A percentile compares a stretch with the other conserved stretches of the same genome.
Evolutionary conservation across 2,113 vertebrate genomes (phyloP).

Genomic region (Neoarius graeffei): DNA sequence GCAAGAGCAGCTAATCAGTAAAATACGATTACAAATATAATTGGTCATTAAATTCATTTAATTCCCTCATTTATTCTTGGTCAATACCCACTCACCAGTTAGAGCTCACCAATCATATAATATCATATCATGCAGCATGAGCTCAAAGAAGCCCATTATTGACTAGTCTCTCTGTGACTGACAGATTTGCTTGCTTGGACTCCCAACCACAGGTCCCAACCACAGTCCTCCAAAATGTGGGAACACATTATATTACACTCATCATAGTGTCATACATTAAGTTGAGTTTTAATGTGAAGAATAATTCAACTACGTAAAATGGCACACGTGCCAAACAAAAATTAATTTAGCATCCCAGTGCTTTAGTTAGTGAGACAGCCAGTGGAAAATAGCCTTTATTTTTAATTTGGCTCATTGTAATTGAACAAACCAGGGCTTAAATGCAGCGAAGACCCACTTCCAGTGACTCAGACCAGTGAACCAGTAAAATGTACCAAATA

Average conservation of each 20-base stretch:
- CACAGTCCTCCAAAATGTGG: not conserved
- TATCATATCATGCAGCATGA: not conserved
- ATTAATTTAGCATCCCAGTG: not conserved
- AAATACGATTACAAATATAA: not conserved
- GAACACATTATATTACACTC: not conserved
- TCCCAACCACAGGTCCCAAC: not conserved
- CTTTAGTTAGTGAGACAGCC: not conserved
- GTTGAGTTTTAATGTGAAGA: not conserved
- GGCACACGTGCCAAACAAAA: not conserved
- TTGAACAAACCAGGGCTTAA: not conserved
- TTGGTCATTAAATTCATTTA: not conserved
- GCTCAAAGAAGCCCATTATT: not conserved
- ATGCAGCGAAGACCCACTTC: not conserved
- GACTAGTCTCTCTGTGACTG: not conserved
- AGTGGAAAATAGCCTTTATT: not conserved
- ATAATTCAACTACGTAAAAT: not conserved
- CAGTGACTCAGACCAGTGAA: not conserved
- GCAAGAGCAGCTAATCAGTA: not conserved
- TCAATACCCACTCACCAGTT: not conserved
- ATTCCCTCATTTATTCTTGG: not conserved
- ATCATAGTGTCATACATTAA: not conserved
- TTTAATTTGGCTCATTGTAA: not conserved
- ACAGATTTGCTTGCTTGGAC: not conserved
- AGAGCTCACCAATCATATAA: not conserved
- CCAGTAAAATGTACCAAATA: not conserved